Base-by-base conservation (phyloP, 2,888 invertebrate genomes). In the Bembecia ichneumoniformis region DNA sequence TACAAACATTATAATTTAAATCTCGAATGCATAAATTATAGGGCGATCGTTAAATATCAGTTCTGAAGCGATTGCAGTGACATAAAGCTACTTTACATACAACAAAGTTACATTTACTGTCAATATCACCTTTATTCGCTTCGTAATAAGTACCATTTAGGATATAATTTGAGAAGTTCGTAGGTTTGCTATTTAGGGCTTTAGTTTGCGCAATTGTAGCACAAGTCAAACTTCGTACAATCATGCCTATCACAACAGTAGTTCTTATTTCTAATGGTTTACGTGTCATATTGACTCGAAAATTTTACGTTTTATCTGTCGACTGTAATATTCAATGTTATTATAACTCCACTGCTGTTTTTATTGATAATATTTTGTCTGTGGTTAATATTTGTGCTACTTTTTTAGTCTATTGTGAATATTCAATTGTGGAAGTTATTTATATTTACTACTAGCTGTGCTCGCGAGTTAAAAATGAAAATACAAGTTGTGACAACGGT, bases 31-130 rank as follows among this genome's bases (percentile, higher is more conserved):
- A 77, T 81, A 78, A 79, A 81, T 81, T 76, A 80, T 68, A 61
- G 65, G 60, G 61, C 64, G 70, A 74, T 74, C 77, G 77, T 82
- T 81, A 82, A 83, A 81, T 82, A 82, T 81, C 77, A 81, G 77
- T 75, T 74, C 66, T 66, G 68, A 74, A 71, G 74, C 72, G 69
- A 75, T 79, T 77, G 76, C 77, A 76, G 66, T 77, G 76, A 77
- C 78, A 79, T 68, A 76, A 74, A 77, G 74, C 71, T 74, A 72
- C 64, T 73, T 68, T 68, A 56, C 66, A 65, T 68, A 13, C 62
- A 60, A 68, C 74, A 61, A 70, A 47, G 40, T 64, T 70, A 71
- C 60, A 48, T 53, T 48, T 53, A 54, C 47, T 48, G 28, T 55
- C 50, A 5, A 59, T 49, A 54, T 51, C 49, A 51, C 55, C 59